A percentile compares a stretch with the other conserved stretches of the same genome.
These are phyloP conservation scores for Parazoanthus darwini DNA, from an alignment of 92 coral and sea anemone genomes.

Conservation along the genomic window DNA sequence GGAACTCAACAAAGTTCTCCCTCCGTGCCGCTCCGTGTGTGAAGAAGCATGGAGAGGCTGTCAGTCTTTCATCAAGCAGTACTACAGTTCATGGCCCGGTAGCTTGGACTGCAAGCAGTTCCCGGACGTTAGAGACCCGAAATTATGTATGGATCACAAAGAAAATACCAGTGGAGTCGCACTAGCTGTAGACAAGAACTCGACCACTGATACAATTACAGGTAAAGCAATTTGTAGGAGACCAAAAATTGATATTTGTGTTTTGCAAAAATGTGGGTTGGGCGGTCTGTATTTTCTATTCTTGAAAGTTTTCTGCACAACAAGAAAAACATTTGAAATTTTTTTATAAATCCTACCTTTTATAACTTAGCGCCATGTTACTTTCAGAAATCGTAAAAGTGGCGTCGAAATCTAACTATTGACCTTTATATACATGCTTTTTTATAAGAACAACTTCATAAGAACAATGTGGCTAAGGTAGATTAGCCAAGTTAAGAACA, in stretches of 20 bases:
- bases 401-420: too few relatives aligned
- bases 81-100: background rate
- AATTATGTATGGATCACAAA: background rate
- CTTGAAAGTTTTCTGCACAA: too few relatives aligned
- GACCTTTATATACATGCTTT: too few relatives aligned
- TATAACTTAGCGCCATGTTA: too few relatives aligned
- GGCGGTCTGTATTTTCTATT: too few relatives aligned
- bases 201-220: background rate
- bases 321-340: too few relatives aligned
- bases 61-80: slow-evolving; percentile 1
- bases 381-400: too few relatives aligned
- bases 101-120: slow-evolving; percentile 19
- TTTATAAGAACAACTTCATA: too few relatives aligned
- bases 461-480: too few relatives aligned
- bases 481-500: too few relatives aligned
- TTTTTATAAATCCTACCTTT: too few relatives aligned
- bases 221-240: background rate
- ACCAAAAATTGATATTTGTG: background rate
- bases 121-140: slow-evolving; percentile 12
- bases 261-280: background rate
- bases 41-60: slow-evolving; percentile 27
- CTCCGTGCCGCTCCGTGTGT: slow-evolving; percentile 35
- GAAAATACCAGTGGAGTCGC: background rate
- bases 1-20: background rate
- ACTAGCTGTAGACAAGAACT: background rate